Percentiles rank a stretch among this genome's conserved stretches.
phyloP scores from a whole-genome alignment of 2,888 invertebrate species.

The Parochlus steinenii region DNA sequence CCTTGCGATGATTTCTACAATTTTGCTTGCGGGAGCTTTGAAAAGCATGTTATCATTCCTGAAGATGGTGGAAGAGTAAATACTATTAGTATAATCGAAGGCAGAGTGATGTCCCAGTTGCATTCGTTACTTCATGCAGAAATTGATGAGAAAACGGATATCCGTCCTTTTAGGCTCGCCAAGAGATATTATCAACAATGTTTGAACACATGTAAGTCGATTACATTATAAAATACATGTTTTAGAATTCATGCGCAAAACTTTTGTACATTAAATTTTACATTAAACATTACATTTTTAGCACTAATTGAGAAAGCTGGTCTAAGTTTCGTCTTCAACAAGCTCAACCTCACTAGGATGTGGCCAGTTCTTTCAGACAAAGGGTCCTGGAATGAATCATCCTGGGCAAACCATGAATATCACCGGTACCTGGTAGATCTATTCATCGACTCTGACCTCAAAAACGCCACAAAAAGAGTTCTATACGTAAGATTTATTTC shows the following conservation, averaged over 20 bases:
- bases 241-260: no score
- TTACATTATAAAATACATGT: no score
- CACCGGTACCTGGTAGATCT: conserved; percentile 8
- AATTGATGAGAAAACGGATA: conserved; percentile 15
- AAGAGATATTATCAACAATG: conserved; percentile 18
- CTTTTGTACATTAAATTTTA: background rate
- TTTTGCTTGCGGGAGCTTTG: conserved; percentile 11
- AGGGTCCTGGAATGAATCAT: conserved; percentile 2
- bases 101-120: conserved; percentile 7
- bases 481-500: conserved; percentile 9
- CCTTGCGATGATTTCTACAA: conserved; percentile 11
- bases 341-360: conserved; percentile 5
- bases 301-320: conserved; percentile 4
- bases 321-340: conserved; percentile 1
- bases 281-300: background rate
- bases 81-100: conserved; percentile 10
- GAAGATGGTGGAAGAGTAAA: conserved; percentile 9
- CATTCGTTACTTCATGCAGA: conserved; percentile 11
- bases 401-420: conserved; percentile 1
- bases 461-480: conserved; percentile 1
- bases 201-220: conserved; percentile 16
- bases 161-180: conserved; percentile 15
- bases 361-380: conserved; percentile 5
- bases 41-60: conserved; percentile 8
- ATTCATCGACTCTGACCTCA: conserved; percentile 9